Evolutionary conservation across 2,888 invertebrate genomes (phyloP).

Genomic region (Gerris lacustris): DNA sequence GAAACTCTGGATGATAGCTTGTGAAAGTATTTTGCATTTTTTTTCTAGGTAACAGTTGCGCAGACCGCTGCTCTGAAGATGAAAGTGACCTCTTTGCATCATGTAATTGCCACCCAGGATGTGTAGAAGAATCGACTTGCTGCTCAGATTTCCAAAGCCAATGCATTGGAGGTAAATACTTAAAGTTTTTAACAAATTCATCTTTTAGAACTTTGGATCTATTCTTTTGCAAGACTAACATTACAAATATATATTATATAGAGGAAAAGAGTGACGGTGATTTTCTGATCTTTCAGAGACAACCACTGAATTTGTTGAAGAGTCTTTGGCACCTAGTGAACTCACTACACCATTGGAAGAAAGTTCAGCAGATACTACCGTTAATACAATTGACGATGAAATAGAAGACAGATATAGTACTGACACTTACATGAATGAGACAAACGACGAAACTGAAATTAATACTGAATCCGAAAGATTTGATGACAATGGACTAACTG

Average conservation of each 20-base stretch:
- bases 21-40: no score
- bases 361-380: no score
- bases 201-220: background rate
- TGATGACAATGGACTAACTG: no score
- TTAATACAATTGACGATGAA: no score
- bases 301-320: background rate
- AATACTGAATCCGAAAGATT: no score
- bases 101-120: slow-evolving; percentile 50
- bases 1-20: no score
- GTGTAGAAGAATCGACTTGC: slow-evolving; percentile 45
- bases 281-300: slow-evolving; percentile 5
- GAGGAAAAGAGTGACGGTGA: background rate
- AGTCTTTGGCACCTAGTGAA: background rate
- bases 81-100: slow-evolving; percentile 25
- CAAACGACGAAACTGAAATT: no score
- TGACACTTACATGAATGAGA: no score
- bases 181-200: background rate
- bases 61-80: slow-evolving; percentile 34
- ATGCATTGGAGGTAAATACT: slow-evolving; percentile 37
- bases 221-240: background rate
- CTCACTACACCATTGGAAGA: no score
- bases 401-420: no score
- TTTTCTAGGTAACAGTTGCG: slow-evolving; percentile 30
- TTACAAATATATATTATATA: background rate
- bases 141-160: slow-evolving; percentile 53